phyloP scores from a whole-genome alignment of 2,888 invertebrate species.

The Volucella inanis region DNA sequence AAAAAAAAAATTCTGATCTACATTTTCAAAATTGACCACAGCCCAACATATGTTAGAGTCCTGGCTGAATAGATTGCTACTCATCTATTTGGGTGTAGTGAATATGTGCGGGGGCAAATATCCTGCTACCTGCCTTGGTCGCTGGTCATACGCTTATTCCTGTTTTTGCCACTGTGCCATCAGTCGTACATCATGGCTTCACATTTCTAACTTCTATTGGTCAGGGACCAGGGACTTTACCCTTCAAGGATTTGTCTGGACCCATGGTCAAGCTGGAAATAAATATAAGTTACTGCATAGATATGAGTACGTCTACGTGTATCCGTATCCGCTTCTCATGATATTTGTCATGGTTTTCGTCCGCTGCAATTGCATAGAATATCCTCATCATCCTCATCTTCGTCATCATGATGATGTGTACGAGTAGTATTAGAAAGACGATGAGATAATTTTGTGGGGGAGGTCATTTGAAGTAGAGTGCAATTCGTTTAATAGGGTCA shows the following conservation, averaged over 20 bases:
- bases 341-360: slow-evolving; percentile 28
- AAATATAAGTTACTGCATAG: slow-evolving; percentile 41
- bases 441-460: slow-evolving; percentile 4
- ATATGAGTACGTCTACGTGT: slow-evolving; percentile 9
- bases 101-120: slow-evolving; percentile 7
- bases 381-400: background rate
- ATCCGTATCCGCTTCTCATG: slow-evolving; percentile 17
- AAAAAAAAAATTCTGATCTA: slow-evolving; percentile 21
- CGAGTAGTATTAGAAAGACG: slow-evolving; percentile 35
- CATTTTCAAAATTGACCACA: slow-evolving; percentile 59
- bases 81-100: slow-evolving; percentile 33
- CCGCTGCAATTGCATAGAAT: background rate
- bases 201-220: slow-evolving; percentile 16
- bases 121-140: slow-evolving; percentile 38
- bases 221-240: slow-evolving; percentile 44
- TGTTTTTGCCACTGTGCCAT: slow-evolving; percentile 33
- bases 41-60: background rate
- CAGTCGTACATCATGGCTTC: slow-evolving; percentile 24
- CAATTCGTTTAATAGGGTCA: slow-evolving; percentile 60
- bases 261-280: slow-evolving; percentile 44
- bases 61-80: slow-evolving; percentile 47
- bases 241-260: slow-evolving; percentile 34
- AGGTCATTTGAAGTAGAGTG: slow-evolving; percentile 47
- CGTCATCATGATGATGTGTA: slow-evolving; percentile 19
- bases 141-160: slow-evolving; percentile 49